Conservation (phyloP, 2,888 invertebrate genomes). For the Villa cingulata region DNA sequence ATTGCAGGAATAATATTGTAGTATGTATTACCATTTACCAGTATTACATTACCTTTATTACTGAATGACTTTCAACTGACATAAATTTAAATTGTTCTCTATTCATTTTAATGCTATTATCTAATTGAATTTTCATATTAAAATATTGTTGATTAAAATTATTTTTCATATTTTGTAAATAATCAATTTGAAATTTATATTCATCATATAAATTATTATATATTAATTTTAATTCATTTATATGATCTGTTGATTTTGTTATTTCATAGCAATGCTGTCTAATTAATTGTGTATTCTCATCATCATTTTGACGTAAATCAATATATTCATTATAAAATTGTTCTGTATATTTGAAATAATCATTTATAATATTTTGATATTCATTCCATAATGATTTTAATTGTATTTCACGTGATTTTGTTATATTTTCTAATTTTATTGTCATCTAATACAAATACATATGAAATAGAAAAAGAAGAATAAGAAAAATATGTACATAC, state of each 20-base stretch:
- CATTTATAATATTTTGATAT: constrained; percentile 32
- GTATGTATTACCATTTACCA: too few relatives aligned
- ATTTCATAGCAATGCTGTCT: constrained; percentile 33
- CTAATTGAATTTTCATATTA: constrained; percentile 42
- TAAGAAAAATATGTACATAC: not conserved
- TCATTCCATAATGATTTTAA: constrained; percentile 38
- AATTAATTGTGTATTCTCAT: constrained; percentile 28
- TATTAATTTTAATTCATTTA: constrained; percentile 36
- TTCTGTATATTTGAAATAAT: constrained; percentile 34
- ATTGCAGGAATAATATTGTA: too few relatives aligned
- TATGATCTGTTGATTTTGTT: constrained; percentile 26
- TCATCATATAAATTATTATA: constrained; percentile 37
- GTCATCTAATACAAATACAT: too few relatives aligned
- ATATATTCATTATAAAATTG: constrained; percentile 36
- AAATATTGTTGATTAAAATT: constrained; percentile 38
- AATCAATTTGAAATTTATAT: constrained; percentile 37
- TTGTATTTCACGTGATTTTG: constrained; percentile 36
- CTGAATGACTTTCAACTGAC: constrained; percentile 46
- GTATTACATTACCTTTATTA: constrained; percentile 24
- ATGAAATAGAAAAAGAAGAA: not conserved
- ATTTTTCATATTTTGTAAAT: constrained; percentile 38
- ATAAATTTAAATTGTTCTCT: constrained; percentile 43
- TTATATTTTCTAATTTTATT: constrained; percentile 34
- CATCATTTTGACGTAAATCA: constrained; percentile 35
- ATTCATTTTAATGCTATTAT: constrained; percentile 38